A percentile compares a stretch with the other conserved stretches of the same genome.
Evolutionary conservation across 2,113 vertebrate genomes (phyloP).

Genomic region (Nesogale talazaci): DNA sequence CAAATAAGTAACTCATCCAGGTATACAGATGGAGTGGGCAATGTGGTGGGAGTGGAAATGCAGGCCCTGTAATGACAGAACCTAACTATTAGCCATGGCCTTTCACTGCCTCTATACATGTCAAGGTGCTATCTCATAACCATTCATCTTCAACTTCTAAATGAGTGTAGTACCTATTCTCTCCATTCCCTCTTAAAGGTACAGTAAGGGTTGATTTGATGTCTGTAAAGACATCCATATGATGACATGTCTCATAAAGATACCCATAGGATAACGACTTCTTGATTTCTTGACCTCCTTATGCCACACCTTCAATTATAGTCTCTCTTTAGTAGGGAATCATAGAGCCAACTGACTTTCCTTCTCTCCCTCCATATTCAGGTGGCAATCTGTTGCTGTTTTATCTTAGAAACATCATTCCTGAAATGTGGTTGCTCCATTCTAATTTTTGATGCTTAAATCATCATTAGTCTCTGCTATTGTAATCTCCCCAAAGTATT

Average conservation of each 20-base stretch:
- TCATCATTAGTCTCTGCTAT: conserved; percentile 68
- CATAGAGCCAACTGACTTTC: conserved; percentile 65
- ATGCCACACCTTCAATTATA: conserved; percentile 42
- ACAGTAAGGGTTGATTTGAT: conserved; percentile 58
- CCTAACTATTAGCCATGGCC: not conserved
- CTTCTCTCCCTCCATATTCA: conserved; percentile 61
- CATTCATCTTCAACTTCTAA: not conserved
- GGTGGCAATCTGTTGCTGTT: conserved; percentile 70
- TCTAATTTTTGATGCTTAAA: conserved; percentile 70
- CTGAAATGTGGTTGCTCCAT: conserved; percentile 70
- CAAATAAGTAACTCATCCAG: not conserved
- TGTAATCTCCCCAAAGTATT: conserved; percentile 60
- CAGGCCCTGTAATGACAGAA: not conserved
- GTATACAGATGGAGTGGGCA: not conserved
- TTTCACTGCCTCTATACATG: not conserved
- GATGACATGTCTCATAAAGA: conserved; percentile 43
- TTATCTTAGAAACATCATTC: conserved; percentile 60
- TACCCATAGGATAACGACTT: conserved; percentile 54
- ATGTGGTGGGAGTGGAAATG: not conserved
- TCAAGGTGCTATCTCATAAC: not conserved
- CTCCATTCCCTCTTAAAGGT: not conserved
- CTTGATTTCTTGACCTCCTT: conserved; percentile 62
- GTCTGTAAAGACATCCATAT: conserved; percentile 35
- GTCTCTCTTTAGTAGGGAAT: conserved; percentile 22
- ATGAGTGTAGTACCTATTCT: conserved; percentile 54